Conservation (phyloP, 1,140 invertebrate species). For the Pinna nobilis region DNA sequence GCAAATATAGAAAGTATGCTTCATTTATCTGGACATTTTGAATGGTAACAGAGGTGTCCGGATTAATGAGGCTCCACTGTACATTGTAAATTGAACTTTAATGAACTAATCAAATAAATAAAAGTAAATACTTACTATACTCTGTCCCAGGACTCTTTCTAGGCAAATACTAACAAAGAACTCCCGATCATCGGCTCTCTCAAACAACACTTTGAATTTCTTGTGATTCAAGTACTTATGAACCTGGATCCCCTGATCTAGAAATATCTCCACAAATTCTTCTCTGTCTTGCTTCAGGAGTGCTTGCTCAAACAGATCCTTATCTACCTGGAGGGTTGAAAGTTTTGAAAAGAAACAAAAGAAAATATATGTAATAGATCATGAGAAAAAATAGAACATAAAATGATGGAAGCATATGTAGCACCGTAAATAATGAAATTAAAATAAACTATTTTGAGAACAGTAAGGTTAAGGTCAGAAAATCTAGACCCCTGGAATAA, state of each 20-base stretch:
- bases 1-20: background rate
- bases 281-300: slow-evolving; percentile 72
- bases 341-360: slow-evolving; percentile 20
- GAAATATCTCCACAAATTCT: slow-evolving; percentile 75
- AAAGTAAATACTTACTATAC: slow-evolving; percentile 46
- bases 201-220: slow-evolving; percentile 71
- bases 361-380: background rate
- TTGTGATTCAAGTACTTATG: slow-evolving; percentile 73
- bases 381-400: too few relatives aligned
- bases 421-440: too few relatives aligned
- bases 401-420: too few relatives aligned
- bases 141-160: slow-evolving; percentile 72
- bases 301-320: slow-evolving; percentile 74
- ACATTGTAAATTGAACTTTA: background rate
- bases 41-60: too few relatives aligned
- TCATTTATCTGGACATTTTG: background rate
- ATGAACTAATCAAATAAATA: background rate
- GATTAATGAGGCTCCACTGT: background rate
- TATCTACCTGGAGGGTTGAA: slow-evolving; percentile 73
- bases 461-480: too few relatives aligned
- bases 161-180: slow-evolving; percentile 74
- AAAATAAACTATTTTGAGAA: background rate
- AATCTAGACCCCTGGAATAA: too few relatives aligned
- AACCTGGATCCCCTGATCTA: slow-evolving; percentile 73
- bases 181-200: slow-evolving; percentile 70